Percentiles rank a stretch among this genome's conserved stretches.
Conservation (phyloP, 2,113 vertebrate genomes). For the Poecilia latipinna region DNA sequence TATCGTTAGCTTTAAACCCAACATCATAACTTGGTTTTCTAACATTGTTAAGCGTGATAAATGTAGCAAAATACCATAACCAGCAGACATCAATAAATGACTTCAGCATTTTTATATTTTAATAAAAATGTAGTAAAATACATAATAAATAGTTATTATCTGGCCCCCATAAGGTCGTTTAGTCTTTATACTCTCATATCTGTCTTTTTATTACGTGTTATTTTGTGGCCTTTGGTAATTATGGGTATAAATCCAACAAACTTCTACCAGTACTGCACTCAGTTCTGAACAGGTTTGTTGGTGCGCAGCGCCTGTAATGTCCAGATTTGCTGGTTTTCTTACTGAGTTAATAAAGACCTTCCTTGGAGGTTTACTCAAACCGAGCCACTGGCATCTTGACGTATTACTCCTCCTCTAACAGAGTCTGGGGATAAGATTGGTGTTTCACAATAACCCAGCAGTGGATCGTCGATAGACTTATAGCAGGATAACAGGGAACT, state of each 20-base stretch:
- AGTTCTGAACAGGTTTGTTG: constrained; percentile 17
- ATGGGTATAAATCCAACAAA: constrained; percentile 11
- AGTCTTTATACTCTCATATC: constrained; percentile 1
- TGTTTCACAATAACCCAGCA: constrained; percentile 62
- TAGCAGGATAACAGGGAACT: constrained; percentile 25
- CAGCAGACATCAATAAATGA: too few species aligned
- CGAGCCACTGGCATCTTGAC: constrained; percentile 58
- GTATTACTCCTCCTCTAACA: constrained; percentile 60
- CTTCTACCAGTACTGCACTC: constrained; percentile 32
- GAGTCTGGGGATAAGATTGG: constrained; percentile 62
- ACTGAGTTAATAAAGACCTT: constrained; percentile 63
- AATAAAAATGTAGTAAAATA: too few species aligned
- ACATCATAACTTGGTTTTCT: not conserved
- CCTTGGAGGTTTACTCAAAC: constrained; percentile 59
- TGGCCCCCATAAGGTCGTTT: not conserved
- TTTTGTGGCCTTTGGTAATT: constrained; percentile 6
- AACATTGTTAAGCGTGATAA: too few species aligned
- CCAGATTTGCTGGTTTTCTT: constrained; percentile 42
- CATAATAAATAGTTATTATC: not conserved
- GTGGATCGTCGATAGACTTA: constrained; percentile 34
- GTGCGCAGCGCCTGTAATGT: constrained; percentile 11
- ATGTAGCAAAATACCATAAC: too few species aligned
- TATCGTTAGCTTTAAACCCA: not conserved
- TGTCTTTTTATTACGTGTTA: constrained; percentile 1
- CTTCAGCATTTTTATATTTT: too few species aligned